These are phyloP conservation scores for Caenorhabditis sp. DNA, from an alignment of 2,888 invertebrate species.

Conservation along the genomic window DNA sequence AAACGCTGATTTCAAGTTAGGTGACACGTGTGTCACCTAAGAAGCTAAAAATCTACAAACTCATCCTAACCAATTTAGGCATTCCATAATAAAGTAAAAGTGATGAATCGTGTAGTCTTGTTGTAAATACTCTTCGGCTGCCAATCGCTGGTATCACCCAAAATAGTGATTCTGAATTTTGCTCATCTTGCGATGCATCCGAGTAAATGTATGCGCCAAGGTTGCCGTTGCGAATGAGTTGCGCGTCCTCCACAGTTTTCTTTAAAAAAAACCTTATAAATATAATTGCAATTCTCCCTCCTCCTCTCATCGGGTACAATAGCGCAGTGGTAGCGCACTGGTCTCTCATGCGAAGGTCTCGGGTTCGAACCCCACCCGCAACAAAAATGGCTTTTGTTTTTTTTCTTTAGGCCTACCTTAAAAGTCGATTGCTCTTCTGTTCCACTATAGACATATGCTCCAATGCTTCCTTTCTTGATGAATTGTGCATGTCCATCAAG, in stretches of 20 bases:
- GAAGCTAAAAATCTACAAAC: neutral
- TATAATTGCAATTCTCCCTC: no score
- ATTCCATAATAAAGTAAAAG: conserved; percentile 34
- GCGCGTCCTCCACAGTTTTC: conserved; percentile 10
- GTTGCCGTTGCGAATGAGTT: conserved; percentile 27
- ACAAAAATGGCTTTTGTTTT: no score
- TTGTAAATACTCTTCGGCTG: conserved; percentile 9
- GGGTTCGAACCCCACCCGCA: no score
- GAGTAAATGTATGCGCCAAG: conserved; percentile 32
- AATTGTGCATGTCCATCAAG: conserved; percentile 33
- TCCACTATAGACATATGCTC: conserved; percentile 33
- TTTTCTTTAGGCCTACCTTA: neutral
- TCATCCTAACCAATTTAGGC: conserved; percentile 25
- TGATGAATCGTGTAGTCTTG: conserved; percentile 30
- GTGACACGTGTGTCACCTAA: conserved; percentile 19
- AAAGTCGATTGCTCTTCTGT: neutral
- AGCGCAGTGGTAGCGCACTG: no score
- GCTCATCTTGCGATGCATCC: conserved; percentile 2
- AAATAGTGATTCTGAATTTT: conserved; percentile 6
- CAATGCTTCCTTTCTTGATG: conserved; percentile 29
- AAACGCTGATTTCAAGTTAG: conserved; percentile 25
- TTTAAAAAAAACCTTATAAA: no score
- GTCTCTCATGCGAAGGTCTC: no score
- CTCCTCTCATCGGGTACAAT: no score
- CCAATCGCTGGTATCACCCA: conserved; percentile 31